Evolutionary conservation across 2,888 invertebrate species (phyloP), one percentile per base, ranked within the genome.

Genomic region (Stratiomys singularior): DNA sequence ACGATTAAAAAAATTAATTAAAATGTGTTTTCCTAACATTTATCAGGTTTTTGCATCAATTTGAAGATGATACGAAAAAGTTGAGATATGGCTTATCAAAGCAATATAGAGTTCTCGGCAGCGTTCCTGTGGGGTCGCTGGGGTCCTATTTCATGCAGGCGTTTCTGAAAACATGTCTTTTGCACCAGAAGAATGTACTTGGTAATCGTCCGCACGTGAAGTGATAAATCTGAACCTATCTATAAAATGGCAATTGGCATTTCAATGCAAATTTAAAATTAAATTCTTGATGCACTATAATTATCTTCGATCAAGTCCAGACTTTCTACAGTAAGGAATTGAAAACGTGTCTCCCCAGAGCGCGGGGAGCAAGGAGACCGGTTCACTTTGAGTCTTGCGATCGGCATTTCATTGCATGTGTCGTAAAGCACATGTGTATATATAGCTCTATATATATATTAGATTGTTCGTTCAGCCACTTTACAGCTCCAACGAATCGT

Each of bases 211-310:
- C 21, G 21, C 69, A 69, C 69, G 69, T 46, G 69, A 46, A 69
- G 46, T 11, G 1, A 13, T 25, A 69, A 69, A 46, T 44, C 25
- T 9, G 21, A 69, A 18, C 4, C 52, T 13, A n/a, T n/a, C 18
- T 25, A 25, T 69, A n/a, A 46, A 46, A 44, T 30, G 37, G 11
- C 15, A 25, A 69, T 30, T 7, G n/a, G 69, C 27, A 46, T 44
- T 47, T 44, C 46, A 1, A 21, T 4, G 15, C 1, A 69, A 69
- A 13, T 47, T 69, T 47, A 69, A 64, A 28, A 13, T 60, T 13
- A 64, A 64, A 64, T 64, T 66, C 11, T 37, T 21, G 7, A 44
- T 23, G n/a, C 63, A 25, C n/a, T 66, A 69, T 25, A 67, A 67
- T 46, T 64, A 47, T 47, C 23, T 13, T 46, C 18, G 37, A 44